Percentiles rank a stretch among this genome's conserved stretches.
These are phyloP conservation scores for Hesperia comma DNA, from an alignment of 2,888 invertebrate genomes.

Conservation along the genomic window DNA sequence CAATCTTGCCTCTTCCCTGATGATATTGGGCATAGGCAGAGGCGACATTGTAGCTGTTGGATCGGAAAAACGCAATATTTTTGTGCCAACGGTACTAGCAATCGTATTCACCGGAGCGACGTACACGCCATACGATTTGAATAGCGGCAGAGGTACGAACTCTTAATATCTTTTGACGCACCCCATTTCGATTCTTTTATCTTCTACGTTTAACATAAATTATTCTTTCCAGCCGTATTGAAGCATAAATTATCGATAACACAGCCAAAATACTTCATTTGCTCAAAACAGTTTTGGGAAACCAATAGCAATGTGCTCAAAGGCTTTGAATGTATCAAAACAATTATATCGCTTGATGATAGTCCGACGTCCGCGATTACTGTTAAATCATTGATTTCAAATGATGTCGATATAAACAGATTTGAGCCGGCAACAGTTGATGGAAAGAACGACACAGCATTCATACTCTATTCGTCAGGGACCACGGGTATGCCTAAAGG, in stretches of 20 bases:
- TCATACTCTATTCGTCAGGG: constrained; percentile 87
- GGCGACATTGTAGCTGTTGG: constrained; percentile 84
- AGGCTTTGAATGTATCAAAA: constrained; percentile 57
- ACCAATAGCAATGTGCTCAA: constrained; percentile 59
- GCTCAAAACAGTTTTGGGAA: constrained; percentile 79
- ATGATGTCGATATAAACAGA: constrained; percentile 53
- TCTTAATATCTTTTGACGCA: constrained; percentile 31
- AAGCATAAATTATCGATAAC: constrained; percentile 86
- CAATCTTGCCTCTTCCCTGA: constrained; percentile 78
- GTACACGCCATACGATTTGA: constrained; percentile 60
- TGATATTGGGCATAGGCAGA: constrained; percentile 70
- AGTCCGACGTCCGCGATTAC: constrained; percentile 47
- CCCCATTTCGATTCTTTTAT: constrained; percentile 14
- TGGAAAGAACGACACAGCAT: constrained; percentile 60
- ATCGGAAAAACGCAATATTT: constrained; percentile 84
- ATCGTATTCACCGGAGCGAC: constrained; percentile 72
- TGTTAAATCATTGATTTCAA: constrained; percentile 52
- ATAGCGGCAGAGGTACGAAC: constrained; percentile 57
- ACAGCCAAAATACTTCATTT: constrained; percentile 86
- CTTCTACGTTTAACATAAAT: constrained; percentile 31
- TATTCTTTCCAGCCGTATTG: constrained; percentile 80
- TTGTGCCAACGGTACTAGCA: constrained; percentile 77
- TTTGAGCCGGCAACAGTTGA: constrained; percentile 76
- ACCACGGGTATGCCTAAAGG: constrained; percentile 88
- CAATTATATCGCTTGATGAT: constrained; percentile 57